Conservation (phyloP, 2,888 invertebrate species). For the Ennomos erosarius region DNA sequence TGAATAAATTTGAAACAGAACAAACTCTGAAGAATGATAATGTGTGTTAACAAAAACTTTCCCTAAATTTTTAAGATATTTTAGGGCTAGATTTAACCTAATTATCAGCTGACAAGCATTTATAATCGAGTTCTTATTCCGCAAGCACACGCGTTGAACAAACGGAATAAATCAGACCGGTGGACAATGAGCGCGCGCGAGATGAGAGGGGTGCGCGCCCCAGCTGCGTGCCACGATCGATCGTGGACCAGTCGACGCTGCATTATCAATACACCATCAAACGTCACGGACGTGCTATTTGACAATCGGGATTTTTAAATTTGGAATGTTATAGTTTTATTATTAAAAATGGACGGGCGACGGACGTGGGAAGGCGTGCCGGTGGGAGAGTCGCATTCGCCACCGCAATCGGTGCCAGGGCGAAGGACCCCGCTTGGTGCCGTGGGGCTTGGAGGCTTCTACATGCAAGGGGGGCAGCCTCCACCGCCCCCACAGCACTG, state of each 20-base stretch:
- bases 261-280: constrained; percentile 67
- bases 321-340: constrained; percentile 50
- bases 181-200: constrained; percentile 71
- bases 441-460: constrained; percentile 94
- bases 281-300: constrained; percentile 51
- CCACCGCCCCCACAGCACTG: constrained; percentile 83
- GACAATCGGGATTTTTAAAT: constrained; percentile 54
- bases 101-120: constrained; percentile 53
- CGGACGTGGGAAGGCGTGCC: constrained; percentile 80
- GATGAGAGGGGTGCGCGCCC: constrained; percentile 84
- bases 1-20: constrained; percentile 26
- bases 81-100: constrained; percentile 34
- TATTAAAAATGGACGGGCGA: constrained; percentile 75
- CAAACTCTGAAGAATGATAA: constrained; percentile 28
- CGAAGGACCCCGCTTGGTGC: constrained; percentile 93
- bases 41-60: constrained; percentile 20
- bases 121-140: constrained; percentile 47
- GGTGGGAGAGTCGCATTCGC: constrained; percentile 79
- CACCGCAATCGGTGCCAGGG: constrained; percentile 87
- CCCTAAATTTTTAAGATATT: constrained; percentile 23
- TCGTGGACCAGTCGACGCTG: constrained; percentile 73
- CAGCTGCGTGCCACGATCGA: constrained; percentile 82
- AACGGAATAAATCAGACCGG: constrained; percentile 67
- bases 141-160: constrained; percentile 57
- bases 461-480: constrained; percentile 89